Percentiles rank a stretch among this genome's conserved stretches.
phyloP scores from a whole-genome alignment of 2,113 vertebrate genomes.

The Coryphaenoides rupestris region DNA sequence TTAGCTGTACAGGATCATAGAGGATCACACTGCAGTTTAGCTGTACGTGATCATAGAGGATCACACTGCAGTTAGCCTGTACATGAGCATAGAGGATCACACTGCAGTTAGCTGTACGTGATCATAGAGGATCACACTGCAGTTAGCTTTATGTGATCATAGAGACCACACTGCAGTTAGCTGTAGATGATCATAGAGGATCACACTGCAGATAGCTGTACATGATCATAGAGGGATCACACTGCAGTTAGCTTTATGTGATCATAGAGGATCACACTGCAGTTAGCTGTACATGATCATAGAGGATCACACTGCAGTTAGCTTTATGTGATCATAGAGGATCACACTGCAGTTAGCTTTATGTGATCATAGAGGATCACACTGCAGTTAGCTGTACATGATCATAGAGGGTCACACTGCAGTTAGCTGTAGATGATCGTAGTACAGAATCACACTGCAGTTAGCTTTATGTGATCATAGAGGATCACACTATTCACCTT shows the following conservation, averaged over 20 bases:
- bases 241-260: constrained; percentile 31
- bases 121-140: constrained; percentile 34
- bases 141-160: constrained; percentile 3
- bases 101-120: constrained; percentile 31
- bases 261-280: constrained; percentile 36
- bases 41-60: constrained; percentile 38
- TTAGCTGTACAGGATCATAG: constrained; percentile 1
- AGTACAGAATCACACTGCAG: constrained; percentile 1
- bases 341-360: constrained; percentile 25
- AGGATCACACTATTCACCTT: constrained; percentile 35
- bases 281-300: constrained; percentile 5
- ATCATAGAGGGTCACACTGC: constrained; percentile 36
- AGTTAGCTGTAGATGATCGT: constrained; percentile 4
- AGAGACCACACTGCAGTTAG: constrained; percentile 15
- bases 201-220: constrained; percentile 23
- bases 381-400: constrained; percentile 31
- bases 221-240: too few species aligned
- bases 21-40: constrained; percentile 17
- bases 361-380: not conserved
- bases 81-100: not conserved
- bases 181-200: constrained; percentile 38
- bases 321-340: constrained; percentile 38
- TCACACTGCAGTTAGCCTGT: constrained; percentile 22
- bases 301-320: constrained; percentile 12
- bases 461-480: constrained; percentile 34